These are phyloP conservation scores for Spialia ferax DNA, from an alignment of 2,888 invertebrate genomes.

Conservation along the genomic window DNA sequence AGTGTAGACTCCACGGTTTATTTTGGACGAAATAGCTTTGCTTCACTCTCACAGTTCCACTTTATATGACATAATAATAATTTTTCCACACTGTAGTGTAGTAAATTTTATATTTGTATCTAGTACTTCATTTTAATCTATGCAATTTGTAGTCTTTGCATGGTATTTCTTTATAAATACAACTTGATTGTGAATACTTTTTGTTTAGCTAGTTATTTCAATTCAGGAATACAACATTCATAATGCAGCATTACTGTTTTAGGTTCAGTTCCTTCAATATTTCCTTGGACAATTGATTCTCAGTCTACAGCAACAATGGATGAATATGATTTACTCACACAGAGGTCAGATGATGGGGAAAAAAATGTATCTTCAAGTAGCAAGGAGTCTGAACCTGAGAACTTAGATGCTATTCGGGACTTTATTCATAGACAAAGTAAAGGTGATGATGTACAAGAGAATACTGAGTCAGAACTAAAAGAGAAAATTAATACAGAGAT, in stretches of 20 bases:
- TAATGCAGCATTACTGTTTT: slow-evolving; percentile 3
- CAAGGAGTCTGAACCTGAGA: slow-evolving; percentile 68
- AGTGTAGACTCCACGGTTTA: too few species aligned
- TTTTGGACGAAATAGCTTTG: too few species aligned
- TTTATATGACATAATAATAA: too few species aligned
- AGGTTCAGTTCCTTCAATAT: slow-evolving; percentile 91
- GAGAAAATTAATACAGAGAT: neutral
- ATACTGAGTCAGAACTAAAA: slow-evolving; percentile 13
- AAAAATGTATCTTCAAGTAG: slow-evolving; percentile 50
- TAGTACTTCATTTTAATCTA: neutral
- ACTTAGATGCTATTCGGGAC: slow-evolving; percentile 73
- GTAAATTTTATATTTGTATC: neutral
- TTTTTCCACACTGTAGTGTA: too few species aligned
- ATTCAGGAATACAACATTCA: neutral
- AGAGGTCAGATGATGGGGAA: slow-evolving; percentile 41
- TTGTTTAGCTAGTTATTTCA: neutral
- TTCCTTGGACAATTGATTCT: slow-evolving; percentile 82
- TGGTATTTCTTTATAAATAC: neutral
- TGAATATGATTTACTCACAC: slow-evolving; percentile 10
- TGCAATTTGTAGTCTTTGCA: neutral
- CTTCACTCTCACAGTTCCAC: too few species aligned
- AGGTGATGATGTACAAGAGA: slow-evolving; percentile 39
- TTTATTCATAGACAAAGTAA: slow-evolving; percentile 68
- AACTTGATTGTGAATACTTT: neutral
- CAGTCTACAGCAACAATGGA: slow-evolving; percentile 33